Evolutionary conservation across 2,113 vertebrate genomes (phyloP).

Genomic region (Micromys minutus): DNA sequence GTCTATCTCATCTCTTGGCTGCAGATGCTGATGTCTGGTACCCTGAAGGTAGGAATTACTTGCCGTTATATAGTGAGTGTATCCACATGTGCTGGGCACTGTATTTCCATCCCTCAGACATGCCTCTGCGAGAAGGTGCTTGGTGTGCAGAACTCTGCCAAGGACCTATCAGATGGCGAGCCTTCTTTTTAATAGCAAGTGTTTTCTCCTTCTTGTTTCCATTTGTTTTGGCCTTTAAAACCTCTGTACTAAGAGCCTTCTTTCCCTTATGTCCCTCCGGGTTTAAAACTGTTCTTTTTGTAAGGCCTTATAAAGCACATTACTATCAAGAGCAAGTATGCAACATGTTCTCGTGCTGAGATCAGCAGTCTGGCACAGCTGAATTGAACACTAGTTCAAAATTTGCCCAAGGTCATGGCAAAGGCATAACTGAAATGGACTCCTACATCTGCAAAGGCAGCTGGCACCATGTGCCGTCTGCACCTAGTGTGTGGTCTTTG

Average conservation of each 20-base stretch:
- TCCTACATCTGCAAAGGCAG: slow-evolving; percentile 38
- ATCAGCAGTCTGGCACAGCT: slow-evolving; percentile 88
- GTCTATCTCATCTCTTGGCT: not conserved
- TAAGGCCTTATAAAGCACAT: too few species aligned
- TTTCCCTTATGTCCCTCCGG: not conserved
- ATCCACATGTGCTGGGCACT: not conserved
- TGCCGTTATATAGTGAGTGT: not conserved
- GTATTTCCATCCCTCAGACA: not conserved
- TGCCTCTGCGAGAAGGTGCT: not conserved
- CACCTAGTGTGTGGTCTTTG: slow-evolving; percentile 58
- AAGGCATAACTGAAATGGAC: slow-evolving; percentile 49
- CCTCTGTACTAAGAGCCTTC: not conserved
- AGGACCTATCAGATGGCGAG: not conserved
- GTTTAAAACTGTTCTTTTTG: not conserved
- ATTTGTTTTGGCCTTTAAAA: not conserved
- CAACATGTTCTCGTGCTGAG: slow-evolving; percentile 83
- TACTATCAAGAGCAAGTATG: slow-evolving; percentile 91
- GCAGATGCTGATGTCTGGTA: not conserved
- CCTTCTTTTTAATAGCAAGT: not conserved
- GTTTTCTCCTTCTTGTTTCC: not conserved
- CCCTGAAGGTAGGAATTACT: not conserved
- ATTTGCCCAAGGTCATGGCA: slow-evolving; percentile 83
- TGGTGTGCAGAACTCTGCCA: not conserved
- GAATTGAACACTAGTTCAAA: slow-evolving; percentile 82
- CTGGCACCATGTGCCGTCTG: slow-evolving; percentile 62